These are phyloP conservation scores for Characodon lateralis DNA, from an alignment of 2,797 vertebrate genomes.

Conservation along the genomic window DNA sequence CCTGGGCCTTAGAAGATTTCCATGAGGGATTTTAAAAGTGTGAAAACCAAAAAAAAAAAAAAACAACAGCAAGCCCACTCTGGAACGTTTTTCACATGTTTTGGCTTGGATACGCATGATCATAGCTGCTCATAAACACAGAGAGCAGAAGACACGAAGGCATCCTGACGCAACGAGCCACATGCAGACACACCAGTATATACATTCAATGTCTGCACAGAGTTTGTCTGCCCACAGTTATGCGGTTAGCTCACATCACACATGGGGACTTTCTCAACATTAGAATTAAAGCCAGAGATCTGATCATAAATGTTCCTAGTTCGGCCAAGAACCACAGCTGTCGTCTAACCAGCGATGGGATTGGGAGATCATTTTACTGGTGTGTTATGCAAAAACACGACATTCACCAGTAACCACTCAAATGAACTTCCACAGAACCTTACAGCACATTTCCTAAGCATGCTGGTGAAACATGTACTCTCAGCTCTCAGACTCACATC, in stretches of 20 bases:
- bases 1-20: slow-evolving; percentile 46
- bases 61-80: slow-evolving; percentile 75
- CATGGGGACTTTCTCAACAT: slow-evolving; percentile 47
- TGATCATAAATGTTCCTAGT: slow-evolving; percentile 43
- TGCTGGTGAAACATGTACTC: slow-evolving; percentile 31
- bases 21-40: slow-evolving; percentile 65
- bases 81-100: slow-evolving; percentile 66
- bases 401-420: slow-evolving; percentile 21
- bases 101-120: slow-evolving; percentile 29
- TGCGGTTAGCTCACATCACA: slow-evolving; percentile 60
- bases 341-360: slow-evolving; percentile 46
- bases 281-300: slow-evolving; percentile 49
- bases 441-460: slow-evolving; percentile 40
- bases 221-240: slow-evolving; percentile 44
- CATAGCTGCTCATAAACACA: slow-evolving; percentile 61
- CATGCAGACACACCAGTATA: slow-evolving; percentile 74
- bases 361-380: slow-evolving; percentile 44
- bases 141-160: slow-evolving; percentile 68
- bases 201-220: slow-evolving; percentile 58
- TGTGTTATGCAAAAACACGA: slow-evolving; percentile 34
- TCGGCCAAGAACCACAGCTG: slow-evolving; percentile 37
- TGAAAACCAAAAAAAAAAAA: slow-evolving; percentile 72
- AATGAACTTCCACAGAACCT: slow-evolving; percentile 33
- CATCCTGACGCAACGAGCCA: slow-evolving; percentile 59
- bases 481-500: slow-evolving; percentile 19